Base-by-base conservation (phyloP, 1,140 invertebrate species). In the Hyphantria cunea region DNA sequence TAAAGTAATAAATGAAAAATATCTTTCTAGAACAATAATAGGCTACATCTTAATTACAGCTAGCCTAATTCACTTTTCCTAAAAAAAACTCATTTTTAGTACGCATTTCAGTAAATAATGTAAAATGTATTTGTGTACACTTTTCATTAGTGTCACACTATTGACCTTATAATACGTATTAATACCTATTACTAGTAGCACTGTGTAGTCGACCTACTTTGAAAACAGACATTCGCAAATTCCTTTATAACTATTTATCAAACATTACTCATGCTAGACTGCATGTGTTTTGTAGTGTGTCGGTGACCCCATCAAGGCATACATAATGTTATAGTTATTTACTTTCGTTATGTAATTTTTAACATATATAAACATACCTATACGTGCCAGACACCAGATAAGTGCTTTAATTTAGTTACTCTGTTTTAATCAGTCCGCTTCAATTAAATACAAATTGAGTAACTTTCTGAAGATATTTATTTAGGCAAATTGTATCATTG, bases 211-310 rank as follows among this genome's bases (percentile, higher is more conserved):
- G 72, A 72, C 72, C 72, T 68, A 75, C 69, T 75, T 25, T 5
- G 45, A 37, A 39, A 41, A 25, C 68, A 75, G 62, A 72, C 60
- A 58, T 59, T 59, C 59, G 69, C 76, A 61, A 72, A 82, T 79
- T 68, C 74, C 71, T 60, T 67, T 71, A 66, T 67, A 68, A 69
- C 69, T 74, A 72, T 68, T 64, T 68, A 59, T 71, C 70, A 62
- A 71, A 50, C 59, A 60, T 78, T 78, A 76, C 63, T 74, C 71
- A 76, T 72, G 66, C 45, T 25, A 25, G 17, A 62, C 39, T 47
- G 11, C 37, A 33, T 47, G 12, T 45, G 59, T 62, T 52, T 44
- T 60, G 48, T 60, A 39, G 48, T 45, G 58, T 61, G 59, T 62
- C 59, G 42, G 50, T 53, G 50, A 62, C 49, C 59, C 37, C 37